Conservation (phyloP, 2,888 invertebrate genomes). For the Lobophora halterata region DNA sequence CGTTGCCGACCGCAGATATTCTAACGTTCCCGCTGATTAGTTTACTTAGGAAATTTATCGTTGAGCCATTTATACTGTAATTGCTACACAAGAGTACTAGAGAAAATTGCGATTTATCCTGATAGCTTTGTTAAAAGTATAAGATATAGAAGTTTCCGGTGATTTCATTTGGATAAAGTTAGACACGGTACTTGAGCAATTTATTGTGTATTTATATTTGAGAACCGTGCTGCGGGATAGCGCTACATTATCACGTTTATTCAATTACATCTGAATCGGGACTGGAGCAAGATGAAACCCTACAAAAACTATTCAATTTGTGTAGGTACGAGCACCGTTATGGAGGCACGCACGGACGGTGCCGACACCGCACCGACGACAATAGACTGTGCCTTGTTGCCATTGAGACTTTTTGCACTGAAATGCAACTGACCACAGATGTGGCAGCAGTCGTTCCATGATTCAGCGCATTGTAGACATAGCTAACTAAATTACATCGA, state of each 20-base stretch:
- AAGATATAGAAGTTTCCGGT: too few relatives aligned
- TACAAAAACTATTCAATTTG: constrained; percentile 69
- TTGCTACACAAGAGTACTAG: background rate
- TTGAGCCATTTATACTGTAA: constrained; percentile 8
- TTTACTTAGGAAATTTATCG: constrained; percentile 23
- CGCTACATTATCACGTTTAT: constrained; percentile 38
- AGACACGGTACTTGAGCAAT: too few relatives aligned
- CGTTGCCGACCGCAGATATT: constrained; percentile 19
- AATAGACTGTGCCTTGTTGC: constrained; percentile 44
- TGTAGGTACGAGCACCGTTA: constrained; percentile 65
- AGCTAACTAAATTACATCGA: constrained; percentile 62
- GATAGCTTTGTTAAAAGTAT: constrained; percentile 1
- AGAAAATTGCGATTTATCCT: constrained; percentile 6
- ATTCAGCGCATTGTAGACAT: constrained; percentile 68
- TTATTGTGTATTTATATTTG: too few relatives aligned
- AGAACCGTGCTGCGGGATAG: constrained; percentile 4
- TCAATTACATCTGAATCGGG: constrained; percentile 64
- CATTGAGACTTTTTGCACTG: constrained; percentile 67
- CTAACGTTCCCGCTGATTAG: constrained; percentile 24
- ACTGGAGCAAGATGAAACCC: constrained; percentile 51
- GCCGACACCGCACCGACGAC: constrained; percentile 37
- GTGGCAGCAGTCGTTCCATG: constrained; percentile 36
- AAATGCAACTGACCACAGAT: constrained; percentile 61
- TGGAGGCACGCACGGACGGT: constrained; percentile 61
- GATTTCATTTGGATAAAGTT: too few relatives aligned